These are phyloP conservation scores for Pyrocoelia pectoralis DNA, from an alignment of 2,888 invertebrate genomes.

Conservation along the genomic window DNA sequence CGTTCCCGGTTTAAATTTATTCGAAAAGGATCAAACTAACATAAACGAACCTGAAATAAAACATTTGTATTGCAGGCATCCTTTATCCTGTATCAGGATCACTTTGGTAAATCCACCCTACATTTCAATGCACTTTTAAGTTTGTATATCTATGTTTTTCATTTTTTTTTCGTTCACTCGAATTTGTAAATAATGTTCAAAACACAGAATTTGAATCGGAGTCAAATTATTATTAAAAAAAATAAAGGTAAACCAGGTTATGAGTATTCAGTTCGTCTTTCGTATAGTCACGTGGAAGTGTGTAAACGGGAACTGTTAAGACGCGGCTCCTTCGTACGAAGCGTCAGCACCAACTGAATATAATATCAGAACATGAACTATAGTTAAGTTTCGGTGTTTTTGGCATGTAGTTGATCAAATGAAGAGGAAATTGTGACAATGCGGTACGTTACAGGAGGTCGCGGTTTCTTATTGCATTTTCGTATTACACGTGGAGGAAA, in stretches of 20 bases:
- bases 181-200: background rate
- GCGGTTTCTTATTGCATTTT: slow-evolving; percentile 13
- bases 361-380: slow-evolving; percentile 23
- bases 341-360: slow-evolving; percentile 31
- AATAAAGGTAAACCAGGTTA: no score
- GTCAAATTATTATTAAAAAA: no score
- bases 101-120: slow-evolving; percentile 15
- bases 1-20: no score
- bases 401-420: slow-evolving; percentile 21
- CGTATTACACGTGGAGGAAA: background rate
- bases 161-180: background rate
- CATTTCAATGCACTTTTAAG: slow-evolving; percentile 17
- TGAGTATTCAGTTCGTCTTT: background rate
- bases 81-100: slow-evolving; percentile 22
- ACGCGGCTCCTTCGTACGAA: slow-evolving; percentile 29
- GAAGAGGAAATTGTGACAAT: slow-evolving; percentile 25
- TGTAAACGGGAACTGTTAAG: slow-evolving; percentile 11
- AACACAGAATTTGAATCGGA: no score
- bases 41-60: slow-evolving; percentile 22
- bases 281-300: slow-evolving; percentile 25
- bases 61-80: slow-evolving; percentile 16
- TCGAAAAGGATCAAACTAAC: no score
- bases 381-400: slow-evolving; percentile 27
- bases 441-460: slow-evolving; percentile 13
- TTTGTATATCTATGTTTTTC: background rate